These are phyloP conservation scores for Nomada ruficornis DNA, from an alignment of 2,888 invertebrate species.

Conservation along the genomic window DNA sequence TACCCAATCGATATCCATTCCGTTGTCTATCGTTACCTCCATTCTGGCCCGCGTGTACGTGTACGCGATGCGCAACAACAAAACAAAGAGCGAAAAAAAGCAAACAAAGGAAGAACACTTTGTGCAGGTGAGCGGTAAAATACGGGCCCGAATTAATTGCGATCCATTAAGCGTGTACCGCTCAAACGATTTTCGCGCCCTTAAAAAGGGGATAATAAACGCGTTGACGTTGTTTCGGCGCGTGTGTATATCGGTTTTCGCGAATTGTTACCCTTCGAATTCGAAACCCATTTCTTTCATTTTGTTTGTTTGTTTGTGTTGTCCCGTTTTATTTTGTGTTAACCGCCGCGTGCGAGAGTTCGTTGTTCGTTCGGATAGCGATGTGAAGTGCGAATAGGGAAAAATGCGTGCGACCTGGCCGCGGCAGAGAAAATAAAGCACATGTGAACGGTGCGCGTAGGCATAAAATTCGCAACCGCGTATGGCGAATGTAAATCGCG, in stretches of 20 bases:
- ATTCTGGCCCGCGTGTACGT: not conserved
- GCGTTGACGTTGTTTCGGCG: conserved; percentile 30
- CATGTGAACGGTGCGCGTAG: conserved; percentile 68
- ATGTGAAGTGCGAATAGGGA: not conserved
- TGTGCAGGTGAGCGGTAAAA: conserved; percentile 9
- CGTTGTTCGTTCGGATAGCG: not conserved
- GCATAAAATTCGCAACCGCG: conserved; percentile 70
- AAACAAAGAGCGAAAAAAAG: not conserved
- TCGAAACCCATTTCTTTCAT: conserved; percentile 33
- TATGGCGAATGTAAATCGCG: conserved; percentile 72
- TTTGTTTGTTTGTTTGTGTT: not conserved
- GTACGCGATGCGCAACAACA: not conserved
- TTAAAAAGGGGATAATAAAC: conserved; percentile 53
- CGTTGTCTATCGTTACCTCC: not conserved
- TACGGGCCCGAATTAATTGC: conserved; percentile 38
- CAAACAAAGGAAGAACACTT: conserved; percentile 1
- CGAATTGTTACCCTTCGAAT: conserved; percentile 55
- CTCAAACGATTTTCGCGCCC: conserved; percentile 19
- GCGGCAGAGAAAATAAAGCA: conserved; percentile 64
- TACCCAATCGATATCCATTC: conserved; percentile 26
- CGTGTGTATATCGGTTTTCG: conserved; percentile 44
- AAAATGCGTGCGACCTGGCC: conserved; percentile 13
- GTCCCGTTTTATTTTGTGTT: not conserved
- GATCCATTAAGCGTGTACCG: conserved; percentile 46
- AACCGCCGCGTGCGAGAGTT: not conserved